Evolutionary conservation across 2,888 invertebrate genomes (phyloP).

Genomic region (Harpagoxenus sublaevis): DNA sequence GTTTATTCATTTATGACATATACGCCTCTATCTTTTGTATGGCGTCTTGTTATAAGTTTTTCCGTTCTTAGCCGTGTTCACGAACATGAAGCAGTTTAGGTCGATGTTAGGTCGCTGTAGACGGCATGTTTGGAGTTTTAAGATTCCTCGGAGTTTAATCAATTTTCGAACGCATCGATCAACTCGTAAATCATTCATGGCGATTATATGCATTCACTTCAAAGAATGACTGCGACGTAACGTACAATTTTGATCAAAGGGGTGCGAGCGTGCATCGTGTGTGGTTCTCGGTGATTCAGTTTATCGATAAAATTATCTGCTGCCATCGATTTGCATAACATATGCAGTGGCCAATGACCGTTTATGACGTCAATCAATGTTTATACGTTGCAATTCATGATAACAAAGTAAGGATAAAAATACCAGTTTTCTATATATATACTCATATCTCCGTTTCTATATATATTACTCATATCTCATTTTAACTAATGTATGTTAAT

Average conservation of each 20-base stretch:
- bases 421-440: too few species aligned
- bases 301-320: constrained; percentile 70
- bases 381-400: too few species aligned
- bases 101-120: neutral
- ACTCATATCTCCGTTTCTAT: too few species aligned
- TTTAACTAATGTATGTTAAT: neutral
- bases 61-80: neutral
- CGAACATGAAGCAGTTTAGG: constrained; percentile 1
- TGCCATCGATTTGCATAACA: neutral
- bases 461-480: too few species aligned
- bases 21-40: constrained; percentile 42
- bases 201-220: constrained; percentile 59
- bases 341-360: too few species aligned
- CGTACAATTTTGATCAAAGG: constrained; percentile 67
- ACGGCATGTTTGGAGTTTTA: constrained; percentile 17
- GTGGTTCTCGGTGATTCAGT: constrained; percentile 65
- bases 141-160: constrained; percentile 52
- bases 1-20: constrained; percentile 67
- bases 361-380: too few species aligned
- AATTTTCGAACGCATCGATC: constrained; percentile 45
- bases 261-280: constrained; percentile 58
- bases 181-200: constrained; percentile 67
- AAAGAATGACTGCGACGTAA: constrained; percentile 64
- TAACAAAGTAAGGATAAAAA: too few species aligned
- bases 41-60: constrained; percentile 46